Evolutionary conservation across 2,888 invertebrate species (phyloP).

Genomic region (Ornithoptera priamus): DNA sequence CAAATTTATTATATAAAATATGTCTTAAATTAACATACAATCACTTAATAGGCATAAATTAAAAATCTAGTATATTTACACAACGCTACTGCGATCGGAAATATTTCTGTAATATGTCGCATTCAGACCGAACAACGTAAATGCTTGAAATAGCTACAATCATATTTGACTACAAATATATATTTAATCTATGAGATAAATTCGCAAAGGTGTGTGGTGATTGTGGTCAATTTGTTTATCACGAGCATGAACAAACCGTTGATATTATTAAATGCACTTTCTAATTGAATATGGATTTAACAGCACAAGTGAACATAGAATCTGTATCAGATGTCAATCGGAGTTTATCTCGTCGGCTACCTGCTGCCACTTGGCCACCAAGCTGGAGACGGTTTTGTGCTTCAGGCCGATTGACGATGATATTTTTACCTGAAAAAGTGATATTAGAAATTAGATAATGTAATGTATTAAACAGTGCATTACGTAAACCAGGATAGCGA

Average conservation of each 20-base stretch:
- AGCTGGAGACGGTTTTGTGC: slow-evolving; percentile 81
- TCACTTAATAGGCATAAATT: background rate
- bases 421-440: slow-evolving; percentile 62
- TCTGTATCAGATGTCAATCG: slow-evolving; percentile 43
- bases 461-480: too few relatives aligned
- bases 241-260: too few relatives aligned
- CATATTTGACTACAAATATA: background rate
- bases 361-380: slow-evolving; percentile 85
- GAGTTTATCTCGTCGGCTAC: slow-evolving; percentile 77
- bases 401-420: slow-evolving; percentile 75
- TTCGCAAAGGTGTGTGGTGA: background rate
- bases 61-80: background rate
- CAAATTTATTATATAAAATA: background rate
- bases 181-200: background rate
- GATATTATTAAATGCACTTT: too few relatives aligned
- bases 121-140: background rate
- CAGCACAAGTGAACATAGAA: too few relatives aligned
- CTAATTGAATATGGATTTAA: too few relatives aligned
- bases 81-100: background rate
- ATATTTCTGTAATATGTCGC: background rate
- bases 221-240: too few relatives aligned
- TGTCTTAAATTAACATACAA: background rate
- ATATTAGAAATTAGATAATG: too few relatives aligned
- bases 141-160: background rate
- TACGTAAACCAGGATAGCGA: too few relatives aligned